Evolutionary conservation across 2,797 vertebrate species (phyloP).

Genomic region (Sciurus vulgaris): DNA sequence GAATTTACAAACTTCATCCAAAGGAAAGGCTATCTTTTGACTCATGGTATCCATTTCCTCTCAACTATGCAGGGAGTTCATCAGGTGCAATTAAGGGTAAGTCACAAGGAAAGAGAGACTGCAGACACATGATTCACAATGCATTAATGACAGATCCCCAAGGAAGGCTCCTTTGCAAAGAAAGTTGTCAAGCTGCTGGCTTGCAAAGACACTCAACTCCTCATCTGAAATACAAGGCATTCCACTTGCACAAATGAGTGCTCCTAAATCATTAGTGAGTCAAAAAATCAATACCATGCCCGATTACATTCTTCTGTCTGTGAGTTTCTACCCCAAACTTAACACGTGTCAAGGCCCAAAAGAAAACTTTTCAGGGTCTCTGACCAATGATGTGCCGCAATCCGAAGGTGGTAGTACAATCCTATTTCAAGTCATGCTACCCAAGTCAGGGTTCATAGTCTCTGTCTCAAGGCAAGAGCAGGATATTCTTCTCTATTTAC

Average conservation of each 20-base stretch:
- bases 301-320: neutral
- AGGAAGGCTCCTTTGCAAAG: conserved; percentile 42
- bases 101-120: conserved; percentile 76
- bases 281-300: neutral
- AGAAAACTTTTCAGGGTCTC: neutral
- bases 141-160: neutral
- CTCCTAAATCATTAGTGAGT: neutral
- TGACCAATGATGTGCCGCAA: neutral
- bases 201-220: neutral
- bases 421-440: neutral
- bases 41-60: neutral
- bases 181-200: neutral
- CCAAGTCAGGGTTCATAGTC: neutral
- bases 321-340: neutral
- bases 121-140: conserved; percentile 48
- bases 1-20: neutral
- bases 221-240: conserved; percentile 13
- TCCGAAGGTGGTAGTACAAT: neutral
- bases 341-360: neutral
- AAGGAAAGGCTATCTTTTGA: neutral
- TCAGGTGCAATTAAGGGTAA: conserved; percentile 59
- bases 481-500: neutral
- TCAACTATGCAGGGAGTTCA: neutral
- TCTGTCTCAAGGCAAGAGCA: neutral
- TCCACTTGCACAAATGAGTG: conserved; percentile 36